phyloP scores from a whole-genome alignment of 2,113 vertebrate species.

The Microtus ochrogaster region DNA sequence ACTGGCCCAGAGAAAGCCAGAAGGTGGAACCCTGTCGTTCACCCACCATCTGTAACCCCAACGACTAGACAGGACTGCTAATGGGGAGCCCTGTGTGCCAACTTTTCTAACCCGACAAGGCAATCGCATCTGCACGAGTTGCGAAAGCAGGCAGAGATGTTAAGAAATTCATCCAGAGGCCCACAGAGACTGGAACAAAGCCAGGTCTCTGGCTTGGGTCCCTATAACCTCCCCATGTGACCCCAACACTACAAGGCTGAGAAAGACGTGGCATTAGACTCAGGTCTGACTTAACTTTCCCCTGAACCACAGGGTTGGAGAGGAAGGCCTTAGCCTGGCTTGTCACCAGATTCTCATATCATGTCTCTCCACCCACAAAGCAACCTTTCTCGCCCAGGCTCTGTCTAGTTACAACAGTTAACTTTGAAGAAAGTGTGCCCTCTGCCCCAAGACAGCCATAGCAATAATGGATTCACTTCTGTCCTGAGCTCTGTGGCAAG shows the following conservation, averaged over 20 bases:
- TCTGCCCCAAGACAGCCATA: no score
- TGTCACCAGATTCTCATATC: no score
- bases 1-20: not conserved
- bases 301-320: not conserved
- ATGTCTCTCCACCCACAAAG: no score
- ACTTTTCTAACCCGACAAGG: not conserved
- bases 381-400: not conserved
- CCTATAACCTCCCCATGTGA: not conserved
- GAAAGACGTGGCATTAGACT: not conserved
- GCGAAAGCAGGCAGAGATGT: not conserved
- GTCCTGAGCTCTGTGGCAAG: not conserved
- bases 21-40: rapidly evolving
- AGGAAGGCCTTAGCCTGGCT: not conserved
- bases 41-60: not conserved
- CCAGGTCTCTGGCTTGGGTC: not conserved
- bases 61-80: not conserved
- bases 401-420: rapidly evolving
- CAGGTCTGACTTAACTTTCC: not conserved
- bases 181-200: not conserved
- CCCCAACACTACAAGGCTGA: not conserved
- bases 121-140: not conserved
- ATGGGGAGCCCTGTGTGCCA: rapidly evolving
- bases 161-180: not conserved
- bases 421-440: not conserved
- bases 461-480: no score